Percentiles rank a stretch among this genome's conserved stretches.
These are phyloP conservation scores for Nymphalis urticae DNA, from an alignment of 2,888 invertebrate genomes.

Conservation along the genomic window DNA sequence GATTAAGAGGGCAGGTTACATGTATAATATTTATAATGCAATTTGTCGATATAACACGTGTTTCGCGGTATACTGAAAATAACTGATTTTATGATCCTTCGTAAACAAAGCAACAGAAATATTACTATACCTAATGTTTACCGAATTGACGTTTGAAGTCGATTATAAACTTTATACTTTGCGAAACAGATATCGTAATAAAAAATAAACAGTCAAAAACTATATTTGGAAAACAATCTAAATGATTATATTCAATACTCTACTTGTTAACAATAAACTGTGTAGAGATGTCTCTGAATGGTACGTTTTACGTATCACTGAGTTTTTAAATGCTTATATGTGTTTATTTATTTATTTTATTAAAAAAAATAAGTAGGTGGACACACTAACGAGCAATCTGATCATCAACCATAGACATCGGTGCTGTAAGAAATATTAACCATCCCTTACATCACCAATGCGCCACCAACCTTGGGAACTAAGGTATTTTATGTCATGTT, in stretches of 20 bases:
- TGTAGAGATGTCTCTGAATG: not conserved
- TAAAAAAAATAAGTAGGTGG: no score
- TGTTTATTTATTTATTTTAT: no score
- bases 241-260: no score
- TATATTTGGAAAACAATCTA: not conserved
- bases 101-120: constrained; percentile 13
- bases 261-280: no score
- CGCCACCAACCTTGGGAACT: no score
- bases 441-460: no score
- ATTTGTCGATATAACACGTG: constrained; percentile 34
- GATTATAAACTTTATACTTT: not conserved
- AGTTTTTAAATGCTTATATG: not conserved
- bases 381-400: no score
- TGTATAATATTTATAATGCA: constrained; percentile 39
- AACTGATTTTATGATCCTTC: constrained; percentile 20
- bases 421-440: no score
- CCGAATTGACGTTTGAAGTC: constrained; percentile 3
- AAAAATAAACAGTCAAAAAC: not conserved
- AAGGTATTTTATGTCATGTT: no score
- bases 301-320: not conserved
- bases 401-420: no score
- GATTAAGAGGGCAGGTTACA: constrained; percentile 69
- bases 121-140: constrained; percentile 6
- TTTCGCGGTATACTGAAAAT: constrained; percentile 25
- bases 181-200: not conserved